Evolutionary conservation across 2,797 vertebrate species (phyloP).

Genomic region (Distichodus sexfasciatus): DNA sequence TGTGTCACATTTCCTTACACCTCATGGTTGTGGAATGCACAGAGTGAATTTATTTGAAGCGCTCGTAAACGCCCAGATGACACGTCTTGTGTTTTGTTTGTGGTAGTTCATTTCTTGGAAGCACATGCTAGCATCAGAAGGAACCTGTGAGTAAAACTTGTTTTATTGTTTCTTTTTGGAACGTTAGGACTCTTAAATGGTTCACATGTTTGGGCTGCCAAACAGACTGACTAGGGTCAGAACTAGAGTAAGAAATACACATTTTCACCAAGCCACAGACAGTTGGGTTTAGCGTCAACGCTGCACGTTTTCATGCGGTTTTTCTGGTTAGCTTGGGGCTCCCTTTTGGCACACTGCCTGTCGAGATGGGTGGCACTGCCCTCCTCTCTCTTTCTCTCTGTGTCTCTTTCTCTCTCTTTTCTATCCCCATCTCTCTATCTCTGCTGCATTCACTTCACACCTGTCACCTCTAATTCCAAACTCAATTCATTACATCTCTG

Average conservation of each 20-base stretch:
- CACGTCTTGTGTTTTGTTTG: background rate
- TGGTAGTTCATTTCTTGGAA: background rate
- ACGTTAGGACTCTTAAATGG: too few species aligned
- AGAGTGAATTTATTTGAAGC: background rate
- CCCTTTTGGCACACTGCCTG: background rate
- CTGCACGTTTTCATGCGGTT: background rate
- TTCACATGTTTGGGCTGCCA: too few species aligned
- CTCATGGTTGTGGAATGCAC: slow-evolving; percentile 15
- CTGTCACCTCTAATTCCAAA: background rate
- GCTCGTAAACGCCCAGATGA: background rate
- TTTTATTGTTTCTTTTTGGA: too few species aligned
- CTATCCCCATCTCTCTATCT: background rate
- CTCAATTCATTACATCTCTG: background rate
- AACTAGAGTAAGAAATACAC: too few species aligned
- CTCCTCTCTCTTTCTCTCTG: background rate
- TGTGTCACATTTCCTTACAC: background rate
- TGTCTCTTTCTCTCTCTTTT: background rate
- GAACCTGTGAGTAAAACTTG: too few species aligned
- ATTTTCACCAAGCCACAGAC: too few species aligned
- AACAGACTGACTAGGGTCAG: too few species aligned
- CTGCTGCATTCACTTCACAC: background rate
- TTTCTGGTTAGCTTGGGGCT: too few species aligned
- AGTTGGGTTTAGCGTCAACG: background rate
- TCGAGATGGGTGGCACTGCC: slow-evolving; percentile 26
- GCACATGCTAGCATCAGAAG: too few species aligned